Conservation (phyloP, 2,797 vertebrate genomes). For the Premnoplex brunnescens region DNA sequence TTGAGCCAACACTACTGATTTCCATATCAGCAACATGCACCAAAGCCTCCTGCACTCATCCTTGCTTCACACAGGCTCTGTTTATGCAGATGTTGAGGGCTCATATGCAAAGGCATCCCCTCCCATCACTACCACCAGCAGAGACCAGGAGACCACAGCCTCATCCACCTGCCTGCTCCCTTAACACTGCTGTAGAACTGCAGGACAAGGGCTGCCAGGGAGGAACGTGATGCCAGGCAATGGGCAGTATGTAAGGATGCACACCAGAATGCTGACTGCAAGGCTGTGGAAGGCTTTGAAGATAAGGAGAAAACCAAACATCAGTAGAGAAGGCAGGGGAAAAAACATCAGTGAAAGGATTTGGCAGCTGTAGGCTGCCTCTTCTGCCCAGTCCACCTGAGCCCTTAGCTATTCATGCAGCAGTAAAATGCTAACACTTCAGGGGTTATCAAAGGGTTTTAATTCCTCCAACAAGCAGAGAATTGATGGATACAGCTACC, state of each 20-base stretch:
- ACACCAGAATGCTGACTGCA: fast-evolving
- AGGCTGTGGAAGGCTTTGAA: neutral
- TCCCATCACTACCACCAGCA: neutral
- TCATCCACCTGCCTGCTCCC: neutral
- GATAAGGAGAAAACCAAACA: neutral
- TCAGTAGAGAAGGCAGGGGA: neutral
- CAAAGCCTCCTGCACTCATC: neutral
- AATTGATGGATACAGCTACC: neutral
- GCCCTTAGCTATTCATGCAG: neutral
- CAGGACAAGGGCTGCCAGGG: neutral
- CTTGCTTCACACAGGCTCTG: neutral
- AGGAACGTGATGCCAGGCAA: fast-evolving
- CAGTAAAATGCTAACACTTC: neutral
- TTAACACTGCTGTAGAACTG: fast-evolving
- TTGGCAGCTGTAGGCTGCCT: neutral
- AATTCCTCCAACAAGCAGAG: neutral
- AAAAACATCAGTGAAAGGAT: neutral
- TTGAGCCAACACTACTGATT: neutral
- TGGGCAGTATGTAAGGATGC: fast-evolving
- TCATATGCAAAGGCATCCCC: neutral
- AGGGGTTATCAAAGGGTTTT: neutral
- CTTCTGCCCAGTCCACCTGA: neutral
- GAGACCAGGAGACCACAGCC: neutral
- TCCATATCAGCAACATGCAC: neutral
- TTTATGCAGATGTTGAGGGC: neutral